Evolutionary conservation across 2,888 invertebrate genomes (phyloP).

Genomic region (Serripes groenlandicus): DNA sequence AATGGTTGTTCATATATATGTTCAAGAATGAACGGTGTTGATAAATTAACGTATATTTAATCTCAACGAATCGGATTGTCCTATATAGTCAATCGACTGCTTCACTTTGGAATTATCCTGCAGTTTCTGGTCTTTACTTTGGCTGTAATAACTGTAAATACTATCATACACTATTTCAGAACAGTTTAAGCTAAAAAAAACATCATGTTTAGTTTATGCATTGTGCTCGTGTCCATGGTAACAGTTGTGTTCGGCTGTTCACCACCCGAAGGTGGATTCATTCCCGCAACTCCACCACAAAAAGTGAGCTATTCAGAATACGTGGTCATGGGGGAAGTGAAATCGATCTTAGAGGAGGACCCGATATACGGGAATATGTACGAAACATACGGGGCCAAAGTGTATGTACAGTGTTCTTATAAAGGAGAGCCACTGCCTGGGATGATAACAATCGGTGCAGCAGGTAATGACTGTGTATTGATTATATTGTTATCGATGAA

Average conservation of each 20-base stretch:
- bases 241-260: slow-evolving; percentile 38
- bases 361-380: slow-evolving; percentile 30
- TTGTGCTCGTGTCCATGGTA: slow-evolving; percentile 8
- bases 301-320: slow-evolving; percentile 32
- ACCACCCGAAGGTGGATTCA: slow-evolving; percentile 41
- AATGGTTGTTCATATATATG: no score
- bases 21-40: no score
- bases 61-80: no score
- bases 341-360: slow-evolving; percentile 16
- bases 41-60: no score
- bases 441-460: slow-evolving; percentile 46
- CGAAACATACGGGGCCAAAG: slow-evolving; percentile 42
- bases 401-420: slow-evolving; percentile 50
- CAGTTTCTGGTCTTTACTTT: no score
- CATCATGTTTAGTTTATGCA: neutral
- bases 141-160: no score
- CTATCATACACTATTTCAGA: no score
- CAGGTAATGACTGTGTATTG: no score
- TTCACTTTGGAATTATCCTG: no score
- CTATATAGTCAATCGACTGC: no score
- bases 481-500: no score
- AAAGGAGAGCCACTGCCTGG: slow-evolving; percentile 47
- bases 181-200: no score
- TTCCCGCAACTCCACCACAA: slow-evolving; percentile 41
- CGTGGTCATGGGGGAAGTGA: slow-evolving; percentile 49